Conservation (phyloP, 1,140 invertebrate genomes). For the Drosophila equinoxialis region DNA sequence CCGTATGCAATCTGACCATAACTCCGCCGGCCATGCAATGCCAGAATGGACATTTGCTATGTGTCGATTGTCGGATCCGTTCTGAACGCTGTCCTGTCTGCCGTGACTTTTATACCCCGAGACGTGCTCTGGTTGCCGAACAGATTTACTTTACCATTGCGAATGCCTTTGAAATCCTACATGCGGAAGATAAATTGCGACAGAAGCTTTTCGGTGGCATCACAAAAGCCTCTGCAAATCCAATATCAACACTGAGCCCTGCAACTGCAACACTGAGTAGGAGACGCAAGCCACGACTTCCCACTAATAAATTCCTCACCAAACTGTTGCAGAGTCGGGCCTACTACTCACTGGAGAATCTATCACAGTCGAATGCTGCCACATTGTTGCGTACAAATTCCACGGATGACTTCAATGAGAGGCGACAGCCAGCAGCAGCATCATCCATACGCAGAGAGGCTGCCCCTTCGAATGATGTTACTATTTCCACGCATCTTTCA, state of each 20-base stretch:
- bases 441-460: background rate
- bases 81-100: constrained; percentile 86
- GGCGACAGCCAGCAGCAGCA: constrained; percentile 21
- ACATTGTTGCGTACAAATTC: constrained; percentile 43
- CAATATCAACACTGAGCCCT: background rate
- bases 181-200: constrained; percentile 62
- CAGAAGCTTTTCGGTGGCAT: constrained; percentile 68
- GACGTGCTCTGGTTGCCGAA: constrained; percentile 71
- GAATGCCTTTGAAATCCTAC: constrained; percentile 83
- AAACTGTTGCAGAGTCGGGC: constrained; percentile 81
- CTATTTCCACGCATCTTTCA: constrained; percentile 43
- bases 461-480: constrained; percentile 11
- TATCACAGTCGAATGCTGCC: constrained; percentile 51
- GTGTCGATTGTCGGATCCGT: constrained; percentile 85
- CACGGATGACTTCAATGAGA: constrained; percentile 35
- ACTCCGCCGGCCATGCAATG: constrained; percentile 87
- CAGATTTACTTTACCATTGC: constrained; percentile 84
- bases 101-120: constrained; percentile 82
- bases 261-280: constrained; percentile 58
- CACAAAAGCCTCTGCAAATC: constrained; percentile 49
- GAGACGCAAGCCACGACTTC: constrained; percentile 38
- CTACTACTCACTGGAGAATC: constrained; percentile 82
- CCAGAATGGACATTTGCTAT: constrained; percentile 87
- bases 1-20: constrained; percentile 86
- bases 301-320: constrained; percentile 83